A percentile compares a stretch with the other conserved stretches of the same genome.
Conservation (phyloP, 2,113 vertebrate genomes). For the Sander lucioperca region DNA sequence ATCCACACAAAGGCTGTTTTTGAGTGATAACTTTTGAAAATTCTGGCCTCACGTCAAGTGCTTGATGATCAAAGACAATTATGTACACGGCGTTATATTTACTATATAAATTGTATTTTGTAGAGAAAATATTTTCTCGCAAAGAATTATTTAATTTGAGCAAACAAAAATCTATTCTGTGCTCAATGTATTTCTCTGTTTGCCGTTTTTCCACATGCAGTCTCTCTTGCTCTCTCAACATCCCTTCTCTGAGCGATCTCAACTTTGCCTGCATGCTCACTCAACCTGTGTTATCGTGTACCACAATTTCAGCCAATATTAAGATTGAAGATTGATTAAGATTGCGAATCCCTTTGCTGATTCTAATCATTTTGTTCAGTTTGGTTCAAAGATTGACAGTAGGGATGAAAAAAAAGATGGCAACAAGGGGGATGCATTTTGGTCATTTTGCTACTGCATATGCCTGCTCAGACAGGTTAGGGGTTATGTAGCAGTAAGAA, state of each 20-base stretch:
- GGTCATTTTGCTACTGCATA: background rate
- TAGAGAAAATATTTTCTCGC: background rate
- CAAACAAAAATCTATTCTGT: slow-evolving; percentile 6
- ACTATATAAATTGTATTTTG: background rate
- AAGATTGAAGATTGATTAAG: slow-evolving; percentile 2
- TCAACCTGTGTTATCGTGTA: slow-evolving; percentile 1
- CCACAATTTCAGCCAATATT: slow-evolving; percentile 30
- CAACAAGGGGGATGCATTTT: too few species aligned
- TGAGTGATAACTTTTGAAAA: background rate
- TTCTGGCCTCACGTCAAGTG: background rate
- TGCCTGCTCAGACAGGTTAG: background rate
- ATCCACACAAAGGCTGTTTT: slow-evolving; percentile 17
- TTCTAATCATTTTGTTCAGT: background rate
- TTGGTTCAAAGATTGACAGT: background rate
- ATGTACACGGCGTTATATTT: background rate
- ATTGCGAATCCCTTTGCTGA: background rate
- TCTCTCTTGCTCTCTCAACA: background rate
- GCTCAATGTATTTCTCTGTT: background rate
- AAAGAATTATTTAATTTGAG: background rate
- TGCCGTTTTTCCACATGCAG: background rate
- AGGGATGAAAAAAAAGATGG: too few species aligned
- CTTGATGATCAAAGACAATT: slow-evolving; percentile 5
- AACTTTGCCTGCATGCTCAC: slow-evolving; percentile 15
- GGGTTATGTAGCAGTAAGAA: background rate
- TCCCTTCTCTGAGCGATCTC: background rate